Percentiles rank a stretch among this genome's conserved stretches.
phyloP scores from a whole-genome alignment of 2,888 invertebrate species.

The Plemyria rubiginata region DNA sequence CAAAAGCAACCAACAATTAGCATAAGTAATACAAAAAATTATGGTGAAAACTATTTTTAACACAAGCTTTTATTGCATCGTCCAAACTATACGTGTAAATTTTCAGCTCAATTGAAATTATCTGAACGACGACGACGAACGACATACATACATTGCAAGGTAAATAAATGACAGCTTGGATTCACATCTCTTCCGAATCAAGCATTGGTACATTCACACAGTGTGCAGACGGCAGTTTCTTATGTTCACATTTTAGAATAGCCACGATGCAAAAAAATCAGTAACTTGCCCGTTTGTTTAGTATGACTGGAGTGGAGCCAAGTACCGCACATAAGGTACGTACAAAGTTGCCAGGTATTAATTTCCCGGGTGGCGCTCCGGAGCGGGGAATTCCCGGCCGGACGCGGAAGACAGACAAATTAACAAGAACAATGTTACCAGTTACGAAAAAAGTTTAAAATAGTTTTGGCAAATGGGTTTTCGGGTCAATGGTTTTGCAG shows the following conservation, averaged over 20 bases:
- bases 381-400: slow-evolving; percentile 49
- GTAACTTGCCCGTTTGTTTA: slow-evolving; percentile 17
- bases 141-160: too few relatives aligned
- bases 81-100: too few relatives aligned
- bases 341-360: slow-evolving; percentile 62
- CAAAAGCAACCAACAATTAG: too few relatives aligned
- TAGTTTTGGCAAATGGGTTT: slow-evolving; percentile 10
- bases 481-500: slow-evolving; percentile 15
- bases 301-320: slow-evolving; percentile 29
- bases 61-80: too few relatives aligned
- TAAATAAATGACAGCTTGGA: too few relatives aligned
- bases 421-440: slow-evolving; percentile 47
- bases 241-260: background rate
- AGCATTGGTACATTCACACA: too few relatives aligned
- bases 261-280: slow-evolving; percentile 17
- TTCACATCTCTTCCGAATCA: too few relatives aligned
- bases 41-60: too few relatives aligned
- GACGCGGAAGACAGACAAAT: slow-evolving; percentile 46
- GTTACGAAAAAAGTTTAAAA: slow-evolving; percentile 40
- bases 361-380: slow-evolving; percentile 59
- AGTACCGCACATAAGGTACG: slow-evolving; percentile 40
- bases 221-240: too few relatives aligned
- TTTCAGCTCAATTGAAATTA: too few relatives aligned
- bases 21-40: too few relatives aligned
- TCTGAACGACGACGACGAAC: too few relatives aligned